A percentile compares a stretch with the other conserved stretches of the same genome.
These are phyloP conservation scores for Eidolon dupreanum DNA, from an alignment of 2,797 vertebrate species.

Conservation along the genomic window DNA sequence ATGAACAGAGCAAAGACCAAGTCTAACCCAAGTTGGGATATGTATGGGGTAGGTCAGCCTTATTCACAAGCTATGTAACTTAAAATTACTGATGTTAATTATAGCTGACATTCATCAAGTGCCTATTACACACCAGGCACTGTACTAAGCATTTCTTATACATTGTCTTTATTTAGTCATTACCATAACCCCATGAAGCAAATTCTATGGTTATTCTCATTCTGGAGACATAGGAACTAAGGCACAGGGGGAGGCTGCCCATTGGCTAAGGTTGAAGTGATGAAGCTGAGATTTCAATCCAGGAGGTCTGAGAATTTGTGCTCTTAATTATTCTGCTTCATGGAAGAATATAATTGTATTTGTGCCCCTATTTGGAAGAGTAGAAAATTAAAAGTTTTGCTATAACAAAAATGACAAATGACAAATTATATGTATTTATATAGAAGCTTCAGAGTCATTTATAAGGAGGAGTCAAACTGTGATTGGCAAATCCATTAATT, in stretches of 20 bases:
- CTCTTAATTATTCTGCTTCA: not conserved
- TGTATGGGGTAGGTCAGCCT: not conserved
- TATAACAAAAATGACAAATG: not conserved
- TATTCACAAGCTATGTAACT: not conserved
- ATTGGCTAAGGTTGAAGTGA: not conserved
- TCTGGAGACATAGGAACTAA: not conserved
- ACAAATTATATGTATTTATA: not conserved
- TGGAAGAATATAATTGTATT: not conserved
- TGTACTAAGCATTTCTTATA: not conserved
- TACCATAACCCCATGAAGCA: not conserved
- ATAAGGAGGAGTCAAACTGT: not conserved
- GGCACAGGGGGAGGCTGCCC: not conserved
- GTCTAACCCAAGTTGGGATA: not conserved
- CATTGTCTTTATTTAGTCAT: not conserved
- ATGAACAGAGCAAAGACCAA: not conserved
- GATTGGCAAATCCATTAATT: not conserved
- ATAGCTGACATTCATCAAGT: not conserved
- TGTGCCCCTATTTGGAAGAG: not conserved
- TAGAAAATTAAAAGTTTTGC: not conserved
- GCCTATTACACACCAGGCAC: not conserved
- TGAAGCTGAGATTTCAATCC: not conserved
- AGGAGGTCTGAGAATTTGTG: not conserved
- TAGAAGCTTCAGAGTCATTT: not conserved
- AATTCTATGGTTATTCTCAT: not conserved
- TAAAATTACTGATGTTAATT: not conserved